Evolutionary conservation across 2,113 vertebrate genomes (phyloP).

Genomic region (Amazona vittata): DNA sequence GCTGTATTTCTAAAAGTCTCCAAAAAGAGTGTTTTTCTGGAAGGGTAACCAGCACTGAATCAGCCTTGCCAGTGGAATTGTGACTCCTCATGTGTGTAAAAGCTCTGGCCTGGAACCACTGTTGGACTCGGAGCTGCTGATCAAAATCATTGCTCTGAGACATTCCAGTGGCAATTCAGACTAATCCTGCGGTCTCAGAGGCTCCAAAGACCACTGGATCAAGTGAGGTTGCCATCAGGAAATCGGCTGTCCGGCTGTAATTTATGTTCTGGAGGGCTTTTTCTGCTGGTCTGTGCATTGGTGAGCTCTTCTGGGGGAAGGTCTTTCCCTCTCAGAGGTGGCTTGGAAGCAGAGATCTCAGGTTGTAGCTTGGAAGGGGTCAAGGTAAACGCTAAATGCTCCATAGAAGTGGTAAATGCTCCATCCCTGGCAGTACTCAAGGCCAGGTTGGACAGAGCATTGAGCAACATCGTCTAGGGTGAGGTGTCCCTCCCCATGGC

Average conservation of each 20-base stretch:
- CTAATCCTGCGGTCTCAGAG: background rate
- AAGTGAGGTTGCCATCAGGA: background rate
- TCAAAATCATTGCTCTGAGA: background rate
- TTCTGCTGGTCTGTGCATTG: background rate
- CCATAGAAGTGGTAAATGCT: background rate
- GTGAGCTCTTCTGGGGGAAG: background rate
- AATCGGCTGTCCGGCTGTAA: background rate
- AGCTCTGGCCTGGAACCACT: background rate
- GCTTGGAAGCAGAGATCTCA: background rate
- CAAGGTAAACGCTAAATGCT: background rate
- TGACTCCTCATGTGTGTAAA: background rate
- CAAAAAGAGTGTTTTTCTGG: background rate
- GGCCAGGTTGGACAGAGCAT: background rate
- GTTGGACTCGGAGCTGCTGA: background rate
- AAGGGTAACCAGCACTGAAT: background rate
- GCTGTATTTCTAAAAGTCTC: slow-evolving; percentile 7
- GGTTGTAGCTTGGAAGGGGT: background rate
- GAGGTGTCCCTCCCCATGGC: background rate
- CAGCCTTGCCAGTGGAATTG: background rate
- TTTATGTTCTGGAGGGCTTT: background rate
- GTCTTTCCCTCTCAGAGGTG: background rate
- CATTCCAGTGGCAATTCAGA: background rate
- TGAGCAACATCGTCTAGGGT: background rate
- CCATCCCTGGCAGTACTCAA: background rate
- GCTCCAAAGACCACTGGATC: background rate